These are phyloP conservation scores for Ranitomeya variabilis DNA, from an alignment of 2,113 vertebrate species.

Conservation along the genomic window DNA sequence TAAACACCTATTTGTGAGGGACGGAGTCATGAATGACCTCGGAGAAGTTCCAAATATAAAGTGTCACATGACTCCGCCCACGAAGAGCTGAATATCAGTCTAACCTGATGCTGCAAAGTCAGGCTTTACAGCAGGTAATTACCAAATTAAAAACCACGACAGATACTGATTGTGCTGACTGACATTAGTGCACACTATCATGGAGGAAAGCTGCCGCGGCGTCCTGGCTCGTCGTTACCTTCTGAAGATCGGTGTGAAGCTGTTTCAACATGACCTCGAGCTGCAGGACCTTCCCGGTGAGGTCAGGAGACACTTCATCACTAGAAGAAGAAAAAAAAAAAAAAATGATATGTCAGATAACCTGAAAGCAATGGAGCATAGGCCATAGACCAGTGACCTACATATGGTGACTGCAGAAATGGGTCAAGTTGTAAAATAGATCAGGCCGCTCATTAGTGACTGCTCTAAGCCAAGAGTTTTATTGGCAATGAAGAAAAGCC, in stretches of 20 bases:
- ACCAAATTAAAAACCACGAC: neutral
- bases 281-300: slow-evolving; percentile 85
- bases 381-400: neutral
- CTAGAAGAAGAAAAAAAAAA: slow-evolving; percentile 64
- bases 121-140: neutral
- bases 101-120: neutral
- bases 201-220: neutral
- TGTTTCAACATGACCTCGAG: slow-evolving; percentile 89
- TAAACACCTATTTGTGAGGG: too few relatives aligned
- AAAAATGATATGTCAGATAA: neutral
- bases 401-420: neutral
- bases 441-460: neutral
- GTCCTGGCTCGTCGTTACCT: slow-evolving; percentile 65
- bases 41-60: neutral
- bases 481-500: neutral
- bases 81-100: neutral
- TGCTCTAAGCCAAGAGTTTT: neutral
- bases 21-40: too few relatives aligned
- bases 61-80: neutral
- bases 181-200: neutral
- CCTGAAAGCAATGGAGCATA: neutral
- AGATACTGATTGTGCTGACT: neutral
- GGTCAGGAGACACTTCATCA: slow-evolving; percentile 76
- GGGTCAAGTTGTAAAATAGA: neutral
- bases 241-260: slow-evolving; percentile 88